phyloP scores from a whole-genome alignment of 2,113 vertebrate species.

The Paratilapia polleni region DNA sequence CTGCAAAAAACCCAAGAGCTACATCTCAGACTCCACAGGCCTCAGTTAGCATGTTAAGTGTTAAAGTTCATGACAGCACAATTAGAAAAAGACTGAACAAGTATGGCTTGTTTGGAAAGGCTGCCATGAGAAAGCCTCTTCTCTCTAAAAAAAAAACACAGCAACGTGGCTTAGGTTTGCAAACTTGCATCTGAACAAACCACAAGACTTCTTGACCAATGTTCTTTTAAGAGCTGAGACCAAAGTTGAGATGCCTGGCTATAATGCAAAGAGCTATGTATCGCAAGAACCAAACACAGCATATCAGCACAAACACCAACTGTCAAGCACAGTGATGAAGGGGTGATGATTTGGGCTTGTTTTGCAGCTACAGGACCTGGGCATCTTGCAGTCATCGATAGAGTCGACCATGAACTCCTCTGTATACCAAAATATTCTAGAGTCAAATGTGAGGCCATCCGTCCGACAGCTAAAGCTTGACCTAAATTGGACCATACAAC shows the following conservation, averaged over 20 bases:
- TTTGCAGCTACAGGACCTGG: background rate
- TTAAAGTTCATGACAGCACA: too few relatives aligned
- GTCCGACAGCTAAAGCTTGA: background rate
- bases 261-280: background rate
- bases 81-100: too few relatives aligned
- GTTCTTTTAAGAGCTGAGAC: background rate
- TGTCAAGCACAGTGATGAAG: background rate
- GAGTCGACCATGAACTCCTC: background rate
- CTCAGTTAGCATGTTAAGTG: too few relatives aligned
- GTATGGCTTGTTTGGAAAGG: too few relatives aligned
- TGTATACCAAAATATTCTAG: background rate
- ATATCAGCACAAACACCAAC: background rate
- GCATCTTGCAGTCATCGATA: background rate
- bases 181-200: background rate
- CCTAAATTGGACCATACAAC: background rate
- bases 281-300: too few relatives aligned
- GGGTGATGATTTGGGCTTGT: background rate
- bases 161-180: background rate
- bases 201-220: background rate
- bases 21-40: too few relatives aligned
- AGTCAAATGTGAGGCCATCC: background rate
- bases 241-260: background rate
- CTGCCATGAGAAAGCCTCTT: too few relatives aligned
- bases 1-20: too few relatives aligned
- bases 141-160: too few relatives aligned